These are phyloP conservation scores for Ornithorhynchus anatinus DNA, from an alignment of 2,113 vertebrate species.

Conservation along the genomic window DNA sequence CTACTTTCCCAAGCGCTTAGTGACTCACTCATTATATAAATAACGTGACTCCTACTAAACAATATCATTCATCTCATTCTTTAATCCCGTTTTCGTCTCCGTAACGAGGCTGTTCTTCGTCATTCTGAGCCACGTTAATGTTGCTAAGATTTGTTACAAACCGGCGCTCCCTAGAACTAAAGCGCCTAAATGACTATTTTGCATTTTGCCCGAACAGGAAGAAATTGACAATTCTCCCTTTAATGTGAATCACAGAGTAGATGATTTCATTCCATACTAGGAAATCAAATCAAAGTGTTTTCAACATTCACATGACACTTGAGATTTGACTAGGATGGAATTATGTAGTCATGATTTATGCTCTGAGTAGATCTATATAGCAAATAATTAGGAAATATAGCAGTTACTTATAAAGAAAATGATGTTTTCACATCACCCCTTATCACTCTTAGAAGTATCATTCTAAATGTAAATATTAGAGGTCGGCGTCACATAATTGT, in stretches of 20 bases:
- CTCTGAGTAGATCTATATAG: conserved; percentile 17
- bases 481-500: conserved; percentile 37
- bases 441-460: conserved; percentile 5
- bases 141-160: not conserved
- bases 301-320: conserved; percentile 39
- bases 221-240: conserved; percentile 55
- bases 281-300: conserved; percentile 62
- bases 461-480: conserved; percentile 11
- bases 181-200: conserved; percentile 62
- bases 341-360: conserved; percentile 49
- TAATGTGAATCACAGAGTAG: conserved; percentile 47
- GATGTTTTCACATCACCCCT: conserved; percentile 37
- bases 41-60: not conserved
- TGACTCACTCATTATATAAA: too few relatives aligned
- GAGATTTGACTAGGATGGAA: conserved; percentile 37
- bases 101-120: not conserved
- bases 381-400: conserved; percentile 42
- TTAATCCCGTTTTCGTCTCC: not conserved
- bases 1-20: too few relatives aligned
- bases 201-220: conserved; percentile 63
- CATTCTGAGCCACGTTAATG: not conserved
- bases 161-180: conserved; percentile 40
- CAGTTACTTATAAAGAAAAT: conserved; percentile 30
- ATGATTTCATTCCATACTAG: conserved; percentile 41
- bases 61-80: not conserved